Evolutionary conservation across 2,888 invertebrate genomes (phyloP).

Genomic region (Itoplectis maculator): DNA sequence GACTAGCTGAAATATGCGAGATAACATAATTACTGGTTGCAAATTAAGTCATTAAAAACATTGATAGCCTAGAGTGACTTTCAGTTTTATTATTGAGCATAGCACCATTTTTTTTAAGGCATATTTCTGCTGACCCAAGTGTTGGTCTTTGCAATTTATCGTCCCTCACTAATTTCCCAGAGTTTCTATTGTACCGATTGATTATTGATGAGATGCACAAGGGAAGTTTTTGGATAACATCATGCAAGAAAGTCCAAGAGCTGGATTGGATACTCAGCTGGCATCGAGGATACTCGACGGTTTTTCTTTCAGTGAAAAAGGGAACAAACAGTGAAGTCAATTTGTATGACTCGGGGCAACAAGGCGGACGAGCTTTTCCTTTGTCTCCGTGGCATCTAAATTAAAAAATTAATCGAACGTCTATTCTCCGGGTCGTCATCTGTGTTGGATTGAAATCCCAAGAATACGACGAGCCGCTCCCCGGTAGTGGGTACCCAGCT

Average conservation of each 20-base stretch:
- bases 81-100: too few species aligned
- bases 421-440: slow-evolving; percentile 27
- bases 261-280: not conserved
- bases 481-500: not conserved
- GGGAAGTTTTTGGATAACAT: not conserved
- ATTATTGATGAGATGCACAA: not conserved
- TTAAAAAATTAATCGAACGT: slow-evolving; percentile 46
- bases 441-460: slow-evolving; percentile 24
- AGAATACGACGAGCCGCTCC: not conserved
- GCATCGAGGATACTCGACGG: not conserved
- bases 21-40: not conserved
- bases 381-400: slow-evolving; percentile 33
- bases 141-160: too few species aligned
- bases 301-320: not conserved
- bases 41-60: too few species aligned
- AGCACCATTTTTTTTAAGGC: too few species aligned
- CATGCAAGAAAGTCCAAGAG: not conserved
- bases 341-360: not conserved
- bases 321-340: not conserved
- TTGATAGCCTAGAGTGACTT: not conserved
- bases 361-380: not conserved
- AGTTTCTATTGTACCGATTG: not conserved
- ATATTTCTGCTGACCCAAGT: too few species aligned
- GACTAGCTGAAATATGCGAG: not conserved
- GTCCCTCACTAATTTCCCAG: not conserved